These are phyloP conservation scores for Salvator merianae DNA, from an alignment of 2,113 vertebrate genomes.

Conservation along the genomic window DNA sequence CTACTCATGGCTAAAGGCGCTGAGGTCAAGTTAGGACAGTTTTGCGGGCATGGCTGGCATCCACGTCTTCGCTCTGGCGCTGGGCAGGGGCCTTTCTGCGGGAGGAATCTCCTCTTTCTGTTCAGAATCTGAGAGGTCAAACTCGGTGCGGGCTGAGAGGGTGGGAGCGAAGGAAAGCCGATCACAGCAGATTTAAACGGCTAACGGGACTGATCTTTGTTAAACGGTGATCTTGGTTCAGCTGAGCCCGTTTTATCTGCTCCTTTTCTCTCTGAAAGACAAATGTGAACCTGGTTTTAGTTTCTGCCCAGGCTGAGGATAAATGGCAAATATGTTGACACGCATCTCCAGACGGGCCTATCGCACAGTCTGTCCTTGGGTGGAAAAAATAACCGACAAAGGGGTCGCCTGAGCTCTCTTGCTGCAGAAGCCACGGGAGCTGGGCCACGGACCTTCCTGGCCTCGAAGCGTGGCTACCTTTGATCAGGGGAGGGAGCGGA, in stretches of 20 bases:
- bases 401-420: background rate
- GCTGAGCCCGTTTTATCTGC: no score
- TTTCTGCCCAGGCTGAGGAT: background rate
- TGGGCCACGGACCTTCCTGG: background rate
- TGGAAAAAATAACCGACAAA: fast-evolving
- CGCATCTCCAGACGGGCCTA: background rate
- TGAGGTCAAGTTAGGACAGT: background rate
- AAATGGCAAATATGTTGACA: background rate
- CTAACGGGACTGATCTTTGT: no score
- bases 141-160: background rate
- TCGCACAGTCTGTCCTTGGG: background rate
- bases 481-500: no score
- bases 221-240: no score
- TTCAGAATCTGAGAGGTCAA: background rate
- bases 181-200: no score
- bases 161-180: background rate
- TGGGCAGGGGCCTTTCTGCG: background rate
- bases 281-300: background rate
- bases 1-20: background rate
- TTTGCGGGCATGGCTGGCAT: background rate
- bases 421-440: background rate
- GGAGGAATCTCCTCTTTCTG: no score
- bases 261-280: background rate
- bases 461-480: background rate
- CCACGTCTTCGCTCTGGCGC: background rate